phyloP scores from a whole-genome alignment of 1,140 invertebrate genomes.

The Achroia grisella region DNA sequence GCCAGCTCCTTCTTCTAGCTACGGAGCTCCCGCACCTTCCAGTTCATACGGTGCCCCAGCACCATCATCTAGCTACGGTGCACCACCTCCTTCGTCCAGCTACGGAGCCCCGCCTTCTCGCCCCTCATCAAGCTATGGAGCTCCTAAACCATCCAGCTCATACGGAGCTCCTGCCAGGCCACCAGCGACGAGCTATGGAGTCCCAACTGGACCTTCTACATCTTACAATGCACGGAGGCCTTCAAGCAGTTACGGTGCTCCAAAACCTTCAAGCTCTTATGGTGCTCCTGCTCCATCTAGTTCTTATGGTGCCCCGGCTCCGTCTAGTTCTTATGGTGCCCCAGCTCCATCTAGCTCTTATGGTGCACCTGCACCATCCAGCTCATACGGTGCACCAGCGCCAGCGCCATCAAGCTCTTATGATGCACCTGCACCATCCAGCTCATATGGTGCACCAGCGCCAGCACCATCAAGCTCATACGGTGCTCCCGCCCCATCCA shows the following conservation, averaged over 20 bases:
- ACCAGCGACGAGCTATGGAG: slow-evolving; percentile 65
- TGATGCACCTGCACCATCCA: slow-evolving; percentile 43
- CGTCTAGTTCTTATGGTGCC: slow-evolving; percentile 41
- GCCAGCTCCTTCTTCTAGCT: slow-evolving; percentile 28
- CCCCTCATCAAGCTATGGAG: slow-evolving; percentile 54
- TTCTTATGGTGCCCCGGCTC: slow-evolving; percentile 41
- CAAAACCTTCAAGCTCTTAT: slow-evolving; percentile 35
- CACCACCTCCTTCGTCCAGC: slow-evolving; percentile 44
- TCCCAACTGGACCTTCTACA: slow-evolving; percentile 56
- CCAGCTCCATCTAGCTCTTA: slow-evolving; percentile 43
- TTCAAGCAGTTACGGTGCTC: slow-evolving; percentile 51
- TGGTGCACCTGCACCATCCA: slow-evolving; percentile 31
- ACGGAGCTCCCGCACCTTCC: slow-evolving; percentile 38
- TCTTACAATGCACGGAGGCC: slow-evolving; percentile 49
- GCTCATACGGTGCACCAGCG: slow-evolving; percentile 33
- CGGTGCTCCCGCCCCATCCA: slow-evolving; percentile 52
- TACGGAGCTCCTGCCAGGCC: slow-evolving; percentile 70
- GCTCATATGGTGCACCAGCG: slow-evolving; percentile 43
- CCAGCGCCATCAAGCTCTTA: slow-evolving; percentile 51
- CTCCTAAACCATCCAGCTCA: slow-evolving; percentile 46
- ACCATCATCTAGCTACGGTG: slow-evolving; percentile 46
- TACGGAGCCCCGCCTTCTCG: slow-evolving; percentile 58
- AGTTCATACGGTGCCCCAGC: slow-evolving; percentile 59
- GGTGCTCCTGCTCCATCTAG: slow-evolving; percentile 53
- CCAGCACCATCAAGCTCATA: slow-evolving; percentile 35